Evolutionary conservation across 2,113 vertebrate genomes (phyloP).

Genomic region (Hydrolagus affinis): DNA sequence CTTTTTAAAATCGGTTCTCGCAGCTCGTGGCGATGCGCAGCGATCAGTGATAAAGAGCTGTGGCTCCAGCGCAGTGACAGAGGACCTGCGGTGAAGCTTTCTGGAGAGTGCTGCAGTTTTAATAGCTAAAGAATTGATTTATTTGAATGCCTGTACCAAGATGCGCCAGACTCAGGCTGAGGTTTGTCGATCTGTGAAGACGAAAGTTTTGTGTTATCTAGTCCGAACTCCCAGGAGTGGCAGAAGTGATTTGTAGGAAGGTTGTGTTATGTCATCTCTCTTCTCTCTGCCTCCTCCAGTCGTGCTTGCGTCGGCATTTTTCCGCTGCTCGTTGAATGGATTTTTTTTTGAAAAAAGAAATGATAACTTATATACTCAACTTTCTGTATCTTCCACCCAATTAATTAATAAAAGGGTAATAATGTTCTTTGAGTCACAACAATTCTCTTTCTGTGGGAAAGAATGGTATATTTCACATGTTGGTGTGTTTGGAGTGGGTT

Average conservation of each 20-base stretch:
- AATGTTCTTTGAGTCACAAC: no score
- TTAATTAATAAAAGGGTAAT: no score
- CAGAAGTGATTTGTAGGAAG: neutral
- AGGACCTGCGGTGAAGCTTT: neutral
- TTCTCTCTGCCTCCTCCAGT: neutral
- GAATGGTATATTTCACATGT: no score
- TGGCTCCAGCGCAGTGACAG: neutral
- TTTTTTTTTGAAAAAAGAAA: no score
- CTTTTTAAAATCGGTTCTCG: neutral
- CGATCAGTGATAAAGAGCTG: neutral
- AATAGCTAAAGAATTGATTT: constrained; percentile 14
- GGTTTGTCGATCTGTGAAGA: no score
- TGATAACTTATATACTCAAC: no score
- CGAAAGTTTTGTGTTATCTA: neutral
- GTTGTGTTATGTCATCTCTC: neutral
- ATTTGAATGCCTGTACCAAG: neutral
- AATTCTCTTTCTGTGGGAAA: no score
- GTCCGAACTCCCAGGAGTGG: neutral
- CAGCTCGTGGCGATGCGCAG: neutral
- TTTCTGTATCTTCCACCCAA: no score
- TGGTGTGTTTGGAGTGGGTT: no score
- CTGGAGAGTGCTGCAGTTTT: neutral
- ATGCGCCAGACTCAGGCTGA: neutral
- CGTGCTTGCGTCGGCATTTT: no score
- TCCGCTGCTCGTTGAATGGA: no score